phyloP scores from a whole-genome alignment of 2,888 invertebrate genomes.

The Tiliacea aurago region DNA sequence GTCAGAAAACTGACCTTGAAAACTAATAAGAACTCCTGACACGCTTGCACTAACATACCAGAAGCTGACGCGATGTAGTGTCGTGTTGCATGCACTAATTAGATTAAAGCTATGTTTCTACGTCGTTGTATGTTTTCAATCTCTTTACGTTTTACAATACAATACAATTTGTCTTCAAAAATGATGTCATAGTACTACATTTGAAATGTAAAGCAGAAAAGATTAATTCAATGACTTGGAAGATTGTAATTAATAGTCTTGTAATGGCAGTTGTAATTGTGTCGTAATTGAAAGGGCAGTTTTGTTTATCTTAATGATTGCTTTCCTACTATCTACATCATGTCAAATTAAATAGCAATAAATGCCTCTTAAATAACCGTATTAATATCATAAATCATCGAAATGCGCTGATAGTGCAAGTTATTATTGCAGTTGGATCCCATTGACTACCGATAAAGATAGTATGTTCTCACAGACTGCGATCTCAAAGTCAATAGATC shows the following conservation, averaged over 20 bases:
- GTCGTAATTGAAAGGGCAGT: conserved; percentile 31
- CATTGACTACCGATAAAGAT: conserved; percentile 31
- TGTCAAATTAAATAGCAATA: conserved; percentile 33
- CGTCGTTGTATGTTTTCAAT: conserved; percentile 38
- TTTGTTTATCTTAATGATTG: conserved; percentile 29
- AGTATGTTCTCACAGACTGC: conserved; percentile 9
- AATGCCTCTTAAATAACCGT: no score
- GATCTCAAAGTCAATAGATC: conserved; percentile 34
- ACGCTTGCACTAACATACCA: conserved; percentile 33
- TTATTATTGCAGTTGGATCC: conserved; percentile 13
- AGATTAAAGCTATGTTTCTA: conserved; percentile 53
- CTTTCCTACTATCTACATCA: conserved; percentile 12
- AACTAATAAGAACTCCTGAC: conserved; percentile 39
- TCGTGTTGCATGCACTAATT: conserved; percentile 60
- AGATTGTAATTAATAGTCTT: conserved; percentile 27
- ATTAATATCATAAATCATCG: conserved; percentile 26
- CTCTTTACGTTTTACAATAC: conserved; percentile 9
- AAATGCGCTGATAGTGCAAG: conserved; percentile 25
- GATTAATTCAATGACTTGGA: conserved; percentile 11
- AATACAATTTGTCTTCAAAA: conserved; percentile 32
- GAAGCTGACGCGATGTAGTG: conserved; percentile 48
- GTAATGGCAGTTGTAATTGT: conserved; percentile 33
- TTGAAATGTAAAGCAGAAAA: conserved; percentile 20
- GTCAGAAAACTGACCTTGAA: conserved; percentile 34
- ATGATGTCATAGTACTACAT: conserved; percentile 41